Percentiles rank a stretch among this genome's conserved stretches.
These are phyloP conservation scores for Thereuonema tuberculata DNA, from an alignment of 1,140 invertebrate species.

Conservation along the genomic window DNA sequence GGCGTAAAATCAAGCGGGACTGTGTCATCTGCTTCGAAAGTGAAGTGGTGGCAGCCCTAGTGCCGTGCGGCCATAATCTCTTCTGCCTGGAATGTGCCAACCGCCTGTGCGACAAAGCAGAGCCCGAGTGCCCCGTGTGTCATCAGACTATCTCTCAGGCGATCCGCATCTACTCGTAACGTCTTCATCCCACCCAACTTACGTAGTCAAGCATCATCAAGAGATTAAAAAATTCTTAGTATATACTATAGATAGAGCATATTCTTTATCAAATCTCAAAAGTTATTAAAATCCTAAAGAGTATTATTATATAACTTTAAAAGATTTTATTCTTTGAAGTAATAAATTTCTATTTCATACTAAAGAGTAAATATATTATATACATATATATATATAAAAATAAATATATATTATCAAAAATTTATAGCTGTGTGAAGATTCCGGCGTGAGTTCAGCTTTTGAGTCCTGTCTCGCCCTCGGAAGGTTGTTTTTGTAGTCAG, in stretches of 20 bases:
- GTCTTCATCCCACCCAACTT: constrained; percentile 20
- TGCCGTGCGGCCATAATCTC: constrained; percentile 86
- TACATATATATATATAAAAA: background rate
- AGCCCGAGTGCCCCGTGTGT: constrained; percentile 51
- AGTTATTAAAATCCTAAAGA: background rate
- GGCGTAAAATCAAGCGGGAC: constrained; percentile 40
- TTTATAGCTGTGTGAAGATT: constrained; percentile 1
- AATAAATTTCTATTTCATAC: constrained; percentile 6
- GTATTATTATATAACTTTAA: background rate
- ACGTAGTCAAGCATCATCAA: constrained; percentile 10
- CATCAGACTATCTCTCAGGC: constrained; percentile 70
- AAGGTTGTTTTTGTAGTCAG: background rate
- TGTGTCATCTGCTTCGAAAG: constrained; percentile 75
- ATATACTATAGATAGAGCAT: background rate
- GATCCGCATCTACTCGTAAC: constrained; percentile 49
- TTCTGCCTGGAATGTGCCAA: constrained; percentile 87
- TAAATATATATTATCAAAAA: background rate
- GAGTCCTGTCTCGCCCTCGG: background rate
- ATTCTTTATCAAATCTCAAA: background rate
- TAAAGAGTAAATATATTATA: background rate
- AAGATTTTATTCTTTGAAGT: constrained; percentile 6
- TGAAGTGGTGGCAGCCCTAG: constrained; percentile 72
- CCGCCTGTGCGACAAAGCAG: constrained; percentile 48
- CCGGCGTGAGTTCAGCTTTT: background rate
- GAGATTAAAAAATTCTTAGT: background rate